Base-by-base conservation (phyloP, 2,113 vertebrate species). In the Gambusia holbrooki region DNA sequence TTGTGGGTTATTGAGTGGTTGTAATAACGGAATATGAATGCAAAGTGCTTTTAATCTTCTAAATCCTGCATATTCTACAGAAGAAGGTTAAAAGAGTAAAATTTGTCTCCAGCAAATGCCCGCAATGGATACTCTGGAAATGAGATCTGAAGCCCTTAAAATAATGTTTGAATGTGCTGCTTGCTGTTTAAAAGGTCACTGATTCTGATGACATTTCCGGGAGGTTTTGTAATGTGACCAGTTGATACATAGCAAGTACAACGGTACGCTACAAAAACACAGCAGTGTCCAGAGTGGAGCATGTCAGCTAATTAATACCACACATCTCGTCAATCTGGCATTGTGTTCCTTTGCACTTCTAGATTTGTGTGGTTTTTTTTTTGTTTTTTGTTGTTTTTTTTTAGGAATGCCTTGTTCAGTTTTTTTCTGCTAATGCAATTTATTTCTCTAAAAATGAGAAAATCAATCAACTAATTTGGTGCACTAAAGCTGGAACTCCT, bases 151-250 rank as follows among this genome's bases (percentile, higher is more conserved):
- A 66, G 54, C 71, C 70, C 82, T 74, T 73, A 32, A 62, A 69
- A 40, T 81, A 83, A 74, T 87, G 74, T 83, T 70, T 76, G 61
- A 85, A 67, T 66, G 32, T 17, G 45, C 65, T 51, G 82, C 32
- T 84, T 80, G 33, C 70, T 79, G 71, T 83, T 78, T 70, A 40
- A 92, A 93, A 92, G 90, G 92, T 92, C 89, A 92, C 76, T 87
- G 87, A 68, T 73, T 92, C 77, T 84, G 77, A 84, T 92, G 86
- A 83, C 87, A 90, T 92, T 93, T 90, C 69, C 71, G 68, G 86
- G 71, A 86, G 87, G 69, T 74, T 87, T 86, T 84, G 77, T 89
- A 87, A 87, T 77, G 75, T 33, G 68, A 76, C 76, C 74, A 80
- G 76, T 66, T 73, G 86, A 81, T 87, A 86, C 85, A 82, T 78